Conservation (phyloP, 2,888 invertebrate species). For the Hypsopygia costalis region DNA sequence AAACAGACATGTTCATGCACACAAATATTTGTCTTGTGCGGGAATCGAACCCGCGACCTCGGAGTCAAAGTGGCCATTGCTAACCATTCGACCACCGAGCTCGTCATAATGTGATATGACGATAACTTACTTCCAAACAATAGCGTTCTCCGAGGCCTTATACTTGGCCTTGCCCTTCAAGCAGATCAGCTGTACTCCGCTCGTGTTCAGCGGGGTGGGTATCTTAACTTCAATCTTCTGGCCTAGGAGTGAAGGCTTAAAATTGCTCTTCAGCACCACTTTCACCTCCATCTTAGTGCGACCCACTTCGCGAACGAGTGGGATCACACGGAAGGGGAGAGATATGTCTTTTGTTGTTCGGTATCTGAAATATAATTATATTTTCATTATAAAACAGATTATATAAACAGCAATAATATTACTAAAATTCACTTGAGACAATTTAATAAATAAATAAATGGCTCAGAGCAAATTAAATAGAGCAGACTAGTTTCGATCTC, state of each 20-base stretch:
- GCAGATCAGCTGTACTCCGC: slow-evolving; percentile 99
- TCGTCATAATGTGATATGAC: background rate
- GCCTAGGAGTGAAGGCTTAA: slow-evolving; percentile 97
- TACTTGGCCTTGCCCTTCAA: slow-evolving; percentile 99
- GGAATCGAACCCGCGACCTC: too few relatives aligned
- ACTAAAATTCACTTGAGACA: too few relatives aligned
- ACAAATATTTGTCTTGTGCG: too few relatives aligned
- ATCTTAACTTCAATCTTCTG: slow-evolving; percentile 99
- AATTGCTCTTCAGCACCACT: slow-evolving; percentile 99
- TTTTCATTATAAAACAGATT: too few relatives aligned
- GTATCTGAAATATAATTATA: slow-evolving; percentile 82
- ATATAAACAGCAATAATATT: too few relatives aligned
- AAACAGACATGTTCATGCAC: too few relatives aligned
- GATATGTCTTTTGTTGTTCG: slow-evolving; percentile 99
- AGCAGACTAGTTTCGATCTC: too few relatives aligned
- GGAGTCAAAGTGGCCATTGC: too few relatives aligned
- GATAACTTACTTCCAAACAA: slow-evolving; percentile 96
- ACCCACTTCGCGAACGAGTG: slow-evolving; percentile 98
- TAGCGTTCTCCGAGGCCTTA: slow-evolving; percentile 99
- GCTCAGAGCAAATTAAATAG: too few relatives aligned
- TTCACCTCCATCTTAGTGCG: slow-evolving; percentile 99
- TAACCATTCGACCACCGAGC: too few relatives aligned
- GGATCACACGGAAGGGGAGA: slow-evolving; percentile 99
- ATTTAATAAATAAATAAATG: too few relatives aligned
- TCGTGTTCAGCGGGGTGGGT: slow-evolving; percentile 98